Conservation (phyloP, 23 tunicate genomes). For the Ciona savignyi region DNA sequence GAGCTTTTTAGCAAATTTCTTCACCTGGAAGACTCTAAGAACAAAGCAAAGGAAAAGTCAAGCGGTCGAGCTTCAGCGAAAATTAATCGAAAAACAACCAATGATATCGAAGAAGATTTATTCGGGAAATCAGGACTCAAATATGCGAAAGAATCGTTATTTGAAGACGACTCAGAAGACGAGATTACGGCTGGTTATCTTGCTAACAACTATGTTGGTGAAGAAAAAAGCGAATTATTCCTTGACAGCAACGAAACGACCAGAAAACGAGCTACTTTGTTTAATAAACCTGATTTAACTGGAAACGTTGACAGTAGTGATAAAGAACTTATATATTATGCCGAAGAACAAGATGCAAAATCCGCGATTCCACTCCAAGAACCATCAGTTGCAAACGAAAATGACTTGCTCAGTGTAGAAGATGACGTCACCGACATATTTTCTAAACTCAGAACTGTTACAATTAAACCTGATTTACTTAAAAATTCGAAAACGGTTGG, state of each 20-base stretch:
- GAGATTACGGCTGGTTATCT: background rate
- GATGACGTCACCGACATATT: background rate
- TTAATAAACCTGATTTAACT: background rate
- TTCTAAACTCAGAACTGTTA: background rate
- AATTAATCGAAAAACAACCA: no score
- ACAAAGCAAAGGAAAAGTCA: background rate
- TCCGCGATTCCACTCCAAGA: background rate
- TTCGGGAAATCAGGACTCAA: background rate
- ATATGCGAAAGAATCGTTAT: background rate
- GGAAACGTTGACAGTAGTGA: background rate
- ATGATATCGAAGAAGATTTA: background rate
- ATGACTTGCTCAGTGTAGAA: background rate
- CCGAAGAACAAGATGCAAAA: background rate
- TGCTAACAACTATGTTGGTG: background rate
- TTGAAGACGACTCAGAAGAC: background rate
- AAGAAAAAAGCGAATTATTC: background rate
- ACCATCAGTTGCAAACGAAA: background rate
- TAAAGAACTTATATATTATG: background rate
- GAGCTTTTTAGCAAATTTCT: conserved; percentile 38
- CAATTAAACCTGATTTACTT: background rate
- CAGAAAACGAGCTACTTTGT: background rate
- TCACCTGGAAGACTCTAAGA: background rate
- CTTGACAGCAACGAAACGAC: background rate
- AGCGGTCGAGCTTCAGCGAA: background rate
- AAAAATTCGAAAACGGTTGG: no score